A percentile compares a stretch with the other conserved stretches of the same genome.
phyloP scores from a whole-genome alignment of 2,888 invertebrate genomes.

The Oscheius myriophilus region DNA sequence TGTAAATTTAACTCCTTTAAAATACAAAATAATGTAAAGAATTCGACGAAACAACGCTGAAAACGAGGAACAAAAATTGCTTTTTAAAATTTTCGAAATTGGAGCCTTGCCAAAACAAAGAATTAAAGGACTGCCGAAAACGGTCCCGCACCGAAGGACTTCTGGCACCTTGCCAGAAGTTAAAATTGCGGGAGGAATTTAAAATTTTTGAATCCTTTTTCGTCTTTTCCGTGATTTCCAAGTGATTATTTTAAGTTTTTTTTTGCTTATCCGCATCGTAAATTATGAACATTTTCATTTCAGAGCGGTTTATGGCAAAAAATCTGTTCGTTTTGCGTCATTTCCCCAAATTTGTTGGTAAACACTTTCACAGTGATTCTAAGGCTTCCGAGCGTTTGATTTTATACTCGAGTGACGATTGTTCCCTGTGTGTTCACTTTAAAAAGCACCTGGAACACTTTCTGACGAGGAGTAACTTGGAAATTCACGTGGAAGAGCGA shows the following conservation, averaged over 20 bases:
- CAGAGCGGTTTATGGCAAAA: too few relatives aligned
- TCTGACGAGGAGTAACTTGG: slow-evolving; percentile 34
- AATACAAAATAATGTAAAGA: background rate
- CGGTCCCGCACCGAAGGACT: background rate
- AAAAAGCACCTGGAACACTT: slow-evolving; percentile 43
- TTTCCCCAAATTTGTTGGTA: too few relatives aligned
- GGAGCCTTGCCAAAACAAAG: background rate
- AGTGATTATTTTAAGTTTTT: too few relatives aligned
- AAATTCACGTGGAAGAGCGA: slow-evolving; percentile 35
- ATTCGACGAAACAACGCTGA: background rate
- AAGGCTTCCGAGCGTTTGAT: background rate
- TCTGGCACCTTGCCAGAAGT: background rate
- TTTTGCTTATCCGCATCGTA: too few relatives aligned
- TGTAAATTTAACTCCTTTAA: too few relatives aligned
- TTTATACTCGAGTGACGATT: slow-evolving; percentile 45
- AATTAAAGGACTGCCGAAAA: background rate
- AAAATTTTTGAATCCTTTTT: too few relatives aligned
- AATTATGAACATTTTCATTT: too few relatives aligned
- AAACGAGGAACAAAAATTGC: background rate
- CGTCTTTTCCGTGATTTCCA: background rate
- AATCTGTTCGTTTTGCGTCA: too few relatives aligned
- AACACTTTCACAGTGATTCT: too few relatives aligned
- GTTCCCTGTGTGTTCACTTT: slow-evolving; percentile 53
- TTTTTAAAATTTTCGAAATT: background rate
- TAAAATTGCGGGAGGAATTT: background rate